These are phyloP conservation scores for Calidris pugnax DNA, from an alignment of 2,113 vertebrate species.

Conservation along the genomic window DNA sequence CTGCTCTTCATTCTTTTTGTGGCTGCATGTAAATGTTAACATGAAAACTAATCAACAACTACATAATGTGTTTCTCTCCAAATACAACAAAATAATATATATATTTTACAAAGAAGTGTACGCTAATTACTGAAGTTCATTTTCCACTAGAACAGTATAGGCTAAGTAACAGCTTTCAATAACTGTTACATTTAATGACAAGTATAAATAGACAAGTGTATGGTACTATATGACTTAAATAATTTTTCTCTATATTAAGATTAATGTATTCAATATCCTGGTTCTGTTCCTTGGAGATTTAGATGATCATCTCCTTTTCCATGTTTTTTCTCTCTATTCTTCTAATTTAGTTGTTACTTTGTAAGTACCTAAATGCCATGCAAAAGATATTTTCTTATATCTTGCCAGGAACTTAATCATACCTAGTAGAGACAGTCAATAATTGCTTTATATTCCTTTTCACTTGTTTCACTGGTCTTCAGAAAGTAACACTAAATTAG, in stretches of 20 bases:
- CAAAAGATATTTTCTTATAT: background rate
- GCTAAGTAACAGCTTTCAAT: background rate
- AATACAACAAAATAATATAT: background rate
- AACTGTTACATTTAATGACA: background rate
- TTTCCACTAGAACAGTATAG: background rate
- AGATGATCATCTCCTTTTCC: rapidly evolving
- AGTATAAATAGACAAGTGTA: background rate
- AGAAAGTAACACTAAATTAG: background rate
- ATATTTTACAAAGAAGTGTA: background rate
- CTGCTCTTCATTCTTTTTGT: background rate
- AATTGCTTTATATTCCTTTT: background rate
- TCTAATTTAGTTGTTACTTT: background rate
- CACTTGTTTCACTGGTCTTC: background rate
- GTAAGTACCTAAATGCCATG: background rate
- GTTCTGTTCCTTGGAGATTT: background rate
- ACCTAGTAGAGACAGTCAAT: background rate
- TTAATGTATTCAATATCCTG: background rate
- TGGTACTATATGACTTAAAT: background rate
- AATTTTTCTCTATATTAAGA: background rate
- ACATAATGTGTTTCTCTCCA: background rate
- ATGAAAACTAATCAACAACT: background rate
- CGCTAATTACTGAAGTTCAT: background rate
- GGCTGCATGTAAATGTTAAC: background rate
- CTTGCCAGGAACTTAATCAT: background rate
- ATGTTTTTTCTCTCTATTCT: background rate